Base-by-base conservation (phyloP, 2,888 invertebrate genomes). In the Leucoptera coffeella region DNA sequence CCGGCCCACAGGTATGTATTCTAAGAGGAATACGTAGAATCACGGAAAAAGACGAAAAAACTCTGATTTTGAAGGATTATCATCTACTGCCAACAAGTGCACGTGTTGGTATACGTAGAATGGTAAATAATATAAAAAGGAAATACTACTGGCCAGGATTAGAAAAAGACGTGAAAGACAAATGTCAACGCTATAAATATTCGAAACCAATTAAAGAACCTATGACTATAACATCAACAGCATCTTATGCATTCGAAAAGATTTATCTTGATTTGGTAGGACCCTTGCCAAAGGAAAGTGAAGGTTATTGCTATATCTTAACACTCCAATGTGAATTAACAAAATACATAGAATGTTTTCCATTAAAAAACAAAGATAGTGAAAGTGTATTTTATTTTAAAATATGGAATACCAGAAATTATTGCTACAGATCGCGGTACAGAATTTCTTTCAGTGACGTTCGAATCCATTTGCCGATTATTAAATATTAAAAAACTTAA, bases 221-320 rank as follows among this genome's bases (percentile, higher is more conserved):
- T n/a, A 34, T 37, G 35, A 13, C 4, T 2, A 30, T 34, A 9
- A 37, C 35, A 8, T 21, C 30, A 6, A 37, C 32, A 6, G 36
- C 34, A 3, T 13, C 27, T 10, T 15, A 28, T 5, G 32, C 32
- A 3, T 33, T 37, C 15, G 29, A 35, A 15, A 35, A 37, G 23
- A 27, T 33, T 14, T 35, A 25, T 28, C 22, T 34, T n/a, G 35
- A 35, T 17, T 14, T 34, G 12, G 23, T 37, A 10, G 34, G 35
- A 3, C 35, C 35, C 4, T 26, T 37, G 19, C 29, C 31, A 12
- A 31, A 10, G 11, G 32, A 36, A 21, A 30, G 32, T 19, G n/a
- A 23, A 19, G 28, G 29, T 32, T 24, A 31, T 23, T 13, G 23
- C 2, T 34, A 32, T 22, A 34, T 34, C 21, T 29, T 36, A 20